These are phyloP conservation scores for Sebastes nivosus DNA, from an alignment of 2,797 vertebrate species.

Conservation along the genomic window DNA sequence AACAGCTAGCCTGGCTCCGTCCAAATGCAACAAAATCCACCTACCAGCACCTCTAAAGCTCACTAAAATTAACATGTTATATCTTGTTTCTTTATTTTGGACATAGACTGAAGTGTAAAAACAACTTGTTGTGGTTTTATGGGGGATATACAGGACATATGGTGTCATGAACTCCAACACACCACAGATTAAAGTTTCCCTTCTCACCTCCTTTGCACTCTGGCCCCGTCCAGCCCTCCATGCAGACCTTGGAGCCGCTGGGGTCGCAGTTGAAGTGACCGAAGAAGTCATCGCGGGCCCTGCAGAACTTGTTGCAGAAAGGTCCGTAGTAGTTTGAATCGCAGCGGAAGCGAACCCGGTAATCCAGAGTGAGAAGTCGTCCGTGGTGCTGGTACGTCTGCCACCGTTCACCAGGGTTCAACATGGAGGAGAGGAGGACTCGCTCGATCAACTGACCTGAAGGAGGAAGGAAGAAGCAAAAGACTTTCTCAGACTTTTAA, in stretches of 20 bases:
- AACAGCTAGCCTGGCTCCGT: too few relatives aligned
- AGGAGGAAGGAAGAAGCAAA: not conserved
- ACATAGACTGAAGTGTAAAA: not conserved
- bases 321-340: slow-evolving; percentile 84
- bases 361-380: slow-evolving; percentile 75
- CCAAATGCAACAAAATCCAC: not conserved
- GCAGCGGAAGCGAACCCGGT: slow-evolving; percentile 83
- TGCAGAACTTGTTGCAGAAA: slow-evolving; percentile 84
- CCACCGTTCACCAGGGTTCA: slow-evolving; percentile 86
- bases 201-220: slow-evolving; percentile 81
- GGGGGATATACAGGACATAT: not conserved
- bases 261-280: slow-evolving; percentile 84
- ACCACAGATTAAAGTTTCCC: not conserved
- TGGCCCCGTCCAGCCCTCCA: slow-evolving; percentile 83
- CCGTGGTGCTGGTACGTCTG: slow-evolving; percentile 78
- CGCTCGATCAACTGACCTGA: slow-evolving; percentile 83
- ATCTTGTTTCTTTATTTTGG: not conserved
- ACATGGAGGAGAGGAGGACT: slow-evolving; percentile 83
- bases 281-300: slow-evolving; percentile 83
- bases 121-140: not conserved
- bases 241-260: slow-evolving; percentile 83
- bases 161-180: not conserved
- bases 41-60: not conserved
- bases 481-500: not conserved
- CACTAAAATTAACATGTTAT: not conserved